These are phyloP conservation scores for Cirrhinus molitorella DNA, from an alignment of 2,797 vertebrate species.

Conservation along the genomic window DNA sequence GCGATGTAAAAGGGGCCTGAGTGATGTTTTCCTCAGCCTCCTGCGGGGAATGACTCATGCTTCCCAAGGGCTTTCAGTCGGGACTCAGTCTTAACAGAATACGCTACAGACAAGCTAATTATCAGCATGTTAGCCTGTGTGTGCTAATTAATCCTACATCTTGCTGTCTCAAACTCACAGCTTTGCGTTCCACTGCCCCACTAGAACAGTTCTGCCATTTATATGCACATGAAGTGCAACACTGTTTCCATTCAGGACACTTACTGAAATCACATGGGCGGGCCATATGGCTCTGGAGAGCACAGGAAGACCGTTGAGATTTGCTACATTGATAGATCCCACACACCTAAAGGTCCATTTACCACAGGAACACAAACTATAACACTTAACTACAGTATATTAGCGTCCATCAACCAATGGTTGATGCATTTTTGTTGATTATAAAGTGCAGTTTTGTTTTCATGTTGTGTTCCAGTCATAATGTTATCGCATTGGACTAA, in stretches of 20 bases:
- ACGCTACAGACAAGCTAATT: conserved; percentile 57
- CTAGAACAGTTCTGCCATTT: conserved; percentile 25
- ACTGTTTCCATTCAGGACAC: conserved; percentile 39
- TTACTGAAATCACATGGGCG: conserved; percentile 16
- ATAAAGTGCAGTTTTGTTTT: too few species aligned
- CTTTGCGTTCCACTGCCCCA: conserved; percentile 33
- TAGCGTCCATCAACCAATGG: too few species aligned
- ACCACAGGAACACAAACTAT: background rate
- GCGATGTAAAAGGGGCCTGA: conserved; percentile 36
- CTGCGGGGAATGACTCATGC: conserved; percentile 41
- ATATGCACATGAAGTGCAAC: conserved; percentile 36
- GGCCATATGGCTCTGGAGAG: background rate
- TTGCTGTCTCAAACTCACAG: conserved; percentile 8
- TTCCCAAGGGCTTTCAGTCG: conserved; percentile 45
- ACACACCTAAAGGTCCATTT: background rate
- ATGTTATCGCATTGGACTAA: background rate
- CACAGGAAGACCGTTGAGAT: background rate
- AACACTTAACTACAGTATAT: background rate
- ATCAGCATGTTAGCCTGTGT: conserved; percentile 54
- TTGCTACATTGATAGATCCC: background rate
- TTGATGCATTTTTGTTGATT: background rate
- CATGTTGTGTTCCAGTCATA: background rate
- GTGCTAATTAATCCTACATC: conserved; percentile 51
- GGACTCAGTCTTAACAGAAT: conserved; percentile 51
- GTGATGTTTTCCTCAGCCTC: conserved; percentile 39